These are phyloP conservation scores for Caenorhabditis uteleia DNA, from an alignment of 2,888 invertebrate species.

Conservation along the genomic window DNA sequence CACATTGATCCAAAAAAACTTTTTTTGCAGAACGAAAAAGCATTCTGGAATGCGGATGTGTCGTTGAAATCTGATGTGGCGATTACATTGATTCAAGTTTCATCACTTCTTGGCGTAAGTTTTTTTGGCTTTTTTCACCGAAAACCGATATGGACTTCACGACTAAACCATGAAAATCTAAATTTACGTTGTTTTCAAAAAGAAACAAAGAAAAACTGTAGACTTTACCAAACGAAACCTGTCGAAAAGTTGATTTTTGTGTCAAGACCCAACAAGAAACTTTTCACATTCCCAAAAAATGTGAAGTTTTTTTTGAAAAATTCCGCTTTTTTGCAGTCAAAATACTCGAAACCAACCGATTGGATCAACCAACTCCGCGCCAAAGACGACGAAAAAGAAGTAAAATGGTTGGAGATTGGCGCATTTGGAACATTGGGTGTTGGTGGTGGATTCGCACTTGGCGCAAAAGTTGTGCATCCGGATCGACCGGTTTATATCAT, in stretches of 20 bases:
- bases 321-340: conserved; percentile 13
- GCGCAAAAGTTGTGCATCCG: conserved; percentile 74
- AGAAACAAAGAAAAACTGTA: no score
- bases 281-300: no score
- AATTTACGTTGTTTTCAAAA: no score
- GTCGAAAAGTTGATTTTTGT: no score
- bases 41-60: conserved; percentile 75
- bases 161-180: no score
- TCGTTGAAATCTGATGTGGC: conserved; percentile 74
- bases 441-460: conserved; percentile 77
- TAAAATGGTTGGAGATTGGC: conserved; percentile 73
- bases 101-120: conserved; percentile 14
- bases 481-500: conserved; percentile 74
- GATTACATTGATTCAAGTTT: conserved; percentile 70
- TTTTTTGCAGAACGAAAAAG: conserved; percentile 74
- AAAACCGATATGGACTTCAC: no score
- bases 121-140: no score
- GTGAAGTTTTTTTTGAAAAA: no score
- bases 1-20: no score
- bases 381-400: conserved; percentile 73
- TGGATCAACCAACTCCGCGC: conserved; percentile 73
- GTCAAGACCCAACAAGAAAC: no score
- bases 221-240: no score
- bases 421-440: conserved; percentile 77
- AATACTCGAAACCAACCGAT: conserved; percentile 43